phyloP scores from a whole-genome alignment of 2,888 invertebrate species.

The Spisula solida region DNA sequence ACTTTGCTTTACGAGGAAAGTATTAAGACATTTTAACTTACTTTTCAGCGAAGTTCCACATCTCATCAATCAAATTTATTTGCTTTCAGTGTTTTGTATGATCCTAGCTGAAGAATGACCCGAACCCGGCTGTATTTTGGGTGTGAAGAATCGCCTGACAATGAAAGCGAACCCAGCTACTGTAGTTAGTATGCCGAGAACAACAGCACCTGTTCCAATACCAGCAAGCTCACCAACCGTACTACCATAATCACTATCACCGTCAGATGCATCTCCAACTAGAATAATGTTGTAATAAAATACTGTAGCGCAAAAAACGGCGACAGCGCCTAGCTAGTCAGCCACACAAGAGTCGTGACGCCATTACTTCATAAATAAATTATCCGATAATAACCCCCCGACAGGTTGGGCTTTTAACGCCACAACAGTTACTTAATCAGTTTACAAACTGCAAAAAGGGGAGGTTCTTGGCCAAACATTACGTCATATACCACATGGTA shows the following conservation, averaged over 20 bases:
- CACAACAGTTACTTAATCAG: too few species aligned
- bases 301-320: too few species aligned
- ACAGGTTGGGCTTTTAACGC: too few species aligned
- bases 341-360: too few species aligned
- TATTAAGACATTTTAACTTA: too few species aligned
- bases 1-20: too few species aligned
- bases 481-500: too few species aligned
- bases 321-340: too few species aligned
- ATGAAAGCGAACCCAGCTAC: not conserved
- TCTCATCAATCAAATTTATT: not conserved
- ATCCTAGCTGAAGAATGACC: not conserved
- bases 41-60: not conserved
- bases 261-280: not conserved
- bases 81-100: not conserved
- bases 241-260: not conserved
- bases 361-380: too few species aligned
- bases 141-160: not conserved
- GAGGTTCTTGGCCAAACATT: too few species aligned
- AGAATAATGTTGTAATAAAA: not conserved
- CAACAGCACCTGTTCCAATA: not conserved
- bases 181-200: not conserved
- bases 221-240: not conserved
- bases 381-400: too few species aligned
- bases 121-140: not conserved
- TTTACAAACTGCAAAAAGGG: too few species aligned